Conservation (phyloP, 1,140 invertebrate species). For the Pemphigus obesinymphae region DNA sequence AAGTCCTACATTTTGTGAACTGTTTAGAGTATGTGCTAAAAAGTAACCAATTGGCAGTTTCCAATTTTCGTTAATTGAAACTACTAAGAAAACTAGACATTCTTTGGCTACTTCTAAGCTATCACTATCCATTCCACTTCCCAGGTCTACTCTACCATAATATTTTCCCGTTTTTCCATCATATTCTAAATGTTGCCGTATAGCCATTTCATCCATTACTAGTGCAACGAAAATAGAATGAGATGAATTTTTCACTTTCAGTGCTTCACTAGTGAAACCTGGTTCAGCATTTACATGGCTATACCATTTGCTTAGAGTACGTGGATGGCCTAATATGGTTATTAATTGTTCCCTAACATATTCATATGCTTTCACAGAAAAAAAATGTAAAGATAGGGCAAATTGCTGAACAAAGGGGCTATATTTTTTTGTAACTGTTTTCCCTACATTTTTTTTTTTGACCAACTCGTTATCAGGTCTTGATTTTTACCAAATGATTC, state of each 20-base stretch:
- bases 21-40: not conserved
- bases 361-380: not conserved
- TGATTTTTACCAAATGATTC: not conserved
- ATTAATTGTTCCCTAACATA: slow-evolving; percentile 5
- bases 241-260: slow-evolving; percentile 1
- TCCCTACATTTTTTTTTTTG: not conserved
- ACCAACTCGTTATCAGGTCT: slow-evolving; percentile 3
- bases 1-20: slow-evolving; percentile 47
- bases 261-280: not conserved
- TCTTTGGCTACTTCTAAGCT: not conserved
- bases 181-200: not conserved
- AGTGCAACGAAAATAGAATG: not conserved
- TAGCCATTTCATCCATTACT: slow-evolving; percentile 13
- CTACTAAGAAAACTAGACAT: slow-evolving; percentile 6
- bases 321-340: not conserved
- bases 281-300: slow-evolving; percentile 1
- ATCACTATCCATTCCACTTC: not conserved
- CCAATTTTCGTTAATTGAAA: not conserved
- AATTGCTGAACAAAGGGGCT: not conserved
- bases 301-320: slow-evolving; percentile 1
- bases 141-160: not conserved
- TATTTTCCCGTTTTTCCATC: not conserved
- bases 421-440: not conserved
- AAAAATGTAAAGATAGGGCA: not conserved
- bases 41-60: slow-evolving; percentile 18